Evolutionary conservation across 2,797 vertebrate genomes (phyloP).

Genomic region (Ctenosaura bakeri): DNA sequence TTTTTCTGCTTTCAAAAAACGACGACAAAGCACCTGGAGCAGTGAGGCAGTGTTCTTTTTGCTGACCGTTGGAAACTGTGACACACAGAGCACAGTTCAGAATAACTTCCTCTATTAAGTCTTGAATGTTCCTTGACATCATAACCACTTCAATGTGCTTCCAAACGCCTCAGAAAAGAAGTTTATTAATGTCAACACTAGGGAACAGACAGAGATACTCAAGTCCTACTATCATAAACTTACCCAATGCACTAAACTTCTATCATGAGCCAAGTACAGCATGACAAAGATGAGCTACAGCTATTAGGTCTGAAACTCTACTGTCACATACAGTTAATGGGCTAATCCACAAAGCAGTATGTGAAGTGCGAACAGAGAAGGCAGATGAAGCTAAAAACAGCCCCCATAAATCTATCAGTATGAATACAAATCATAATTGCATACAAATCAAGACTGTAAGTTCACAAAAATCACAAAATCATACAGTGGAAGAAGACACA

Average conservation of each 20-base stretch:
- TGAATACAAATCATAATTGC: background rate
- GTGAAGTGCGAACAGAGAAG: background rate
- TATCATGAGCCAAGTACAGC: background rate
- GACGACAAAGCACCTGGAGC: conserved; percentile 59
- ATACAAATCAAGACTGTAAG: background rate
- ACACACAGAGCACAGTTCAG: conserved; percentile 1
- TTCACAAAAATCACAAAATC: background rate
- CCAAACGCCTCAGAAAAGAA: background rate
- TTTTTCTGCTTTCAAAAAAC: conserved; percentile 65
- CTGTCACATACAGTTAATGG: background rate
- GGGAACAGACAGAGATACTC: background rate
- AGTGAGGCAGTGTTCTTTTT: conserved; percentile 50
- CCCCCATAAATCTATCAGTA: background rate
- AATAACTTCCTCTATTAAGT: background rate
- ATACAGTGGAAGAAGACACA: too few species aligned
- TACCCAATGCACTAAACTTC: background rate
- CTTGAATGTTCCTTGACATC: background rate
- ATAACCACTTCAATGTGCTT: background rate
- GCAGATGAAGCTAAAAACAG: background rate
- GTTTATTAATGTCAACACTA: background rate
- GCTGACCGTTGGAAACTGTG: conserved; percentile 54
- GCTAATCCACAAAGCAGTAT: background rate
- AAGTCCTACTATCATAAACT: background rate
- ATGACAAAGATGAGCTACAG: background rate
- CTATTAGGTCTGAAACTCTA: background rate